phyloP scores from a whole-genome alignment of 2,113 vertebrate species.

The Ptychochromis oligacanthus region DNA sequence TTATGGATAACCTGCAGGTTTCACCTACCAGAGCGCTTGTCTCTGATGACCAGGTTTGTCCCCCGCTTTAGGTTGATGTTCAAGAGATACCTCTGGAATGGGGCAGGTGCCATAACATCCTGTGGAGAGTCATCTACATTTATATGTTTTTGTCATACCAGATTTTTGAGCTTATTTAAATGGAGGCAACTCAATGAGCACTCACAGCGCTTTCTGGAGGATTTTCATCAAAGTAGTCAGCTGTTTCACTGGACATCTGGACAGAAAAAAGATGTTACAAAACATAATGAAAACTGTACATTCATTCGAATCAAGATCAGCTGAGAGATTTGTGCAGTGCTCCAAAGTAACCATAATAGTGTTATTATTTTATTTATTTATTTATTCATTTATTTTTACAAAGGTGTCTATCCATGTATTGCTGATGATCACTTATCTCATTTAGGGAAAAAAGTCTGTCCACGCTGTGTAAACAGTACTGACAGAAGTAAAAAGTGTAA shows the following conservation, averaged over 20 bases:
- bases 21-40: slow-evolving; percentile 88
- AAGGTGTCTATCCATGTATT: not conserved
- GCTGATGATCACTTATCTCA: not conserved
- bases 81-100: slow-evolving; percentile 84
- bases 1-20: not conserved
- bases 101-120: not conserved
- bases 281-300: not conserved
- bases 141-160: not conserved
- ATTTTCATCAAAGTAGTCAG: slow-evolving; percentile 47
- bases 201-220: slow-evolving; percentile 62
- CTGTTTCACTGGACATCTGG: slow-evolving; percentile 52
- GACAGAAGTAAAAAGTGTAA: no score
- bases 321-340: not conserved
- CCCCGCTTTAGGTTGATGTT: slow-evolving; percentile 91
- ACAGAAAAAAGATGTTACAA: not conserved
- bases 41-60: slow-evolving; percentile 87
- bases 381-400: not conserved
- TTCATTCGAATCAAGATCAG: not conserved
- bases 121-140: not conserved
- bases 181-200: not conserved
- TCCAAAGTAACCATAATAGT: not conserved
- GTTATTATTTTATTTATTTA: not conserved
- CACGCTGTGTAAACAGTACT: not conserved
- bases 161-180: not conserved
- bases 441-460: not conserved